These are phyloP conservation scores for Paralinhomoeus sp. DNA, from an alignment of 2,888 invertebrate genomes.

Conservation along the genomic window DNA sequence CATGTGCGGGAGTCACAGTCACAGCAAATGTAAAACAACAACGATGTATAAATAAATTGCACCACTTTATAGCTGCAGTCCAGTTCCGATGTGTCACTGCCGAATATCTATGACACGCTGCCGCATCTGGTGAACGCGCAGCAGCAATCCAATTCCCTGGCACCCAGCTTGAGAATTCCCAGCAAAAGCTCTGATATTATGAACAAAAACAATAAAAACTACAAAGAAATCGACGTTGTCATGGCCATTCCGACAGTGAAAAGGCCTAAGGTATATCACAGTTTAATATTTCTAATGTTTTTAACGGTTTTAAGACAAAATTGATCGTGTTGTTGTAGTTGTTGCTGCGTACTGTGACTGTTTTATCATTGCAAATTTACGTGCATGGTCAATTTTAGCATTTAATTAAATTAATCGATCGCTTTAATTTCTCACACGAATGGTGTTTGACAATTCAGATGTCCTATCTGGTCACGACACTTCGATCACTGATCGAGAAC, in stretches of 20 bases:
- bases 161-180: background rate
- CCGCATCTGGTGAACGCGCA: slow-evolving; percentile 3
- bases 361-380: too few species aligned
- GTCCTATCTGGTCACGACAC: slow-evolving; percentile 24
- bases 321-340: too few species aligned
- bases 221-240: slow-evolving; percentile 15
- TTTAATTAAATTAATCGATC: too few species aligned
- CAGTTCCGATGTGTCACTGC: background rate
- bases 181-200: too few species aligned
- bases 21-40: too few species aligned
- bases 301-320: background rate
- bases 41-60: too few species aligned
- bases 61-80: background rate
- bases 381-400: too few species aligned
- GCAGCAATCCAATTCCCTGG: background rate
- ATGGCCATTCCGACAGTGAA: slow-evolving; percentile 28
- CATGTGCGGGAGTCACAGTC: too few species aligned
- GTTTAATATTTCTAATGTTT: background rate
- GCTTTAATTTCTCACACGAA: too few species aligned
- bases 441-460: too few species aligned
- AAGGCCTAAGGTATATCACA: slow-evolving; percentile 13
- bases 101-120: slow-evolving; percentile 4
- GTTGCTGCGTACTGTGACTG: too few species aligned
- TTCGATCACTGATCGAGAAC: slow-evolving; percentile 25
- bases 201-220: background rate